Base-by-base conservation (phyloP, 37 sponge, comb jelly and placozoan genomes). In the Haliclona indistincta region DNA sequence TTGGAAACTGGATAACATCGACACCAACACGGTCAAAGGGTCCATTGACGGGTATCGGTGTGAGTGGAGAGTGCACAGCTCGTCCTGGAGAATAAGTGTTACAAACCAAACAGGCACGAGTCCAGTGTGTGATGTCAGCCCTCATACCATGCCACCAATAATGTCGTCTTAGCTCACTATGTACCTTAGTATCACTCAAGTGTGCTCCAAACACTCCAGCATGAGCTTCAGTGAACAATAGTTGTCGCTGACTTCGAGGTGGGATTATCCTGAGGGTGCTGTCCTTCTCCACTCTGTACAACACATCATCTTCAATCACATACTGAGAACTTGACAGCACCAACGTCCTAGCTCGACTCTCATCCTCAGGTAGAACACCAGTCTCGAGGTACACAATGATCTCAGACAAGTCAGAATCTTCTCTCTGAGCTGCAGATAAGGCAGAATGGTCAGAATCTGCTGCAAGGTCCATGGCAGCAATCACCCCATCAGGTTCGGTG, bases 131-230 rank as follows among this genome's bases (percentile, higher is more conserved):
- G n/a, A 84, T 37, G 35, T 76, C 85, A 30, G n/a, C 38, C 34
- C 78, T n/a, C 74, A 81, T 79, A 30, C 80, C 81, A 25, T 47
- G 54, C 81, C 75, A 82, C 83, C 82, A 72, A 33, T 82, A 82
- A 38, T 75, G 83, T 10, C 70, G 66, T 3, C 68, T 26, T 20
- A 82, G 43, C 33, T 75, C 62, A 41, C 75, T 58, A 66, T 68
- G 33, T 22, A 82, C 37, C 63, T 75, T 82, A 1, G 58, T 70
- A 41, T 82, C 83, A 13, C 69, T 17, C 38, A 82, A 40, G 47
- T 82, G 76, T 1, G 41, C 83, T 43, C 76, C 83, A 56, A 65
- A 82, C 25, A 10, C 34, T 20, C 76, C 76, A 37, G 47, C 75
- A 74, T 82, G 83, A 11, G 69, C 83, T 82, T 82, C 52, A 3